phyloP scores from a whole-genome alignment of 2,888 invertebrate species.

The Eristalinus sepulchralis region DNA sequence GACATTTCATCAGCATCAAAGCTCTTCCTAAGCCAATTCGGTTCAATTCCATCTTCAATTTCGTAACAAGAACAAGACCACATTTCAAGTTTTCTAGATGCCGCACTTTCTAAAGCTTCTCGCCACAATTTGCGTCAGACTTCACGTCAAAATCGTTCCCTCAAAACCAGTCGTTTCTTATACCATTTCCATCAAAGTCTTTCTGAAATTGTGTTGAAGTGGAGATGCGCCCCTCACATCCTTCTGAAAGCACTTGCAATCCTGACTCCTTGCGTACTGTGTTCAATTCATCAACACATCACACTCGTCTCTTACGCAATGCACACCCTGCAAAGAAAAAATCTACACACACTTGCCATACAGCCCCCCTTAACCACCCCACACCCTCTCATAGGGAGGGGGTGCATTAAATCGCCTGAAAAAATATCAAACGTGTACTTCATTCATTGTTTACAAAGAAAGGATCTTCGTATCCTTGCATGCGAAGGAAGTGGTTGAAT shows the following conservation, averaged over 20 bases:
- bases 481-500: background rate
- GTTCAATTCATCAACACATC: background rate
- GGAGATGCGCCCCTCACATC: too few species aligned
- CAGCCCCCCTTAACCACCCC: background rate
- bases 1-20: too few species aligned
- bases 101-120: too few species aligned
- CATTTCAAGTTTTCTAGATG: too few species aligned
- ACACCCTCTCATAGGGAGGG: background rate
- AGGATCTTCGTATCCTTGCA: slow-evolving; percentile 7
- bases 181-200: too few species aligned
- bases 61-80: too few species aligned
- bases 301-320: background rate
- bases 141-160: too few species aligned
- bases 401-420: slow-evolving; percentile 63
- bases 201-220: too few species aligned
- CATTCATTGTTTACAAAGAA: slow-evolving; percentile 9
- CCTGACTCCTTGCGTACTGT: background rate
- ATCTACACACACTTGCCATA: background rate
- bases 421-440: slow-evolving; percentile 54
- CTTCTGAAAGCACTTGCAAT: background rate
- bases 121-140: too few species aligned
- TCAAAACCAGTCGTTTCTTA: too few species aligned
- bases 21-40: too few species aligned
- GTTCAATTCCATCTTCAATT: too few species aligned
- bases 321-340: background rate